phyloP scores from a whole-genome alignment of 2,888 invertebrate species.

The Autographa pulchrina region DNA sequence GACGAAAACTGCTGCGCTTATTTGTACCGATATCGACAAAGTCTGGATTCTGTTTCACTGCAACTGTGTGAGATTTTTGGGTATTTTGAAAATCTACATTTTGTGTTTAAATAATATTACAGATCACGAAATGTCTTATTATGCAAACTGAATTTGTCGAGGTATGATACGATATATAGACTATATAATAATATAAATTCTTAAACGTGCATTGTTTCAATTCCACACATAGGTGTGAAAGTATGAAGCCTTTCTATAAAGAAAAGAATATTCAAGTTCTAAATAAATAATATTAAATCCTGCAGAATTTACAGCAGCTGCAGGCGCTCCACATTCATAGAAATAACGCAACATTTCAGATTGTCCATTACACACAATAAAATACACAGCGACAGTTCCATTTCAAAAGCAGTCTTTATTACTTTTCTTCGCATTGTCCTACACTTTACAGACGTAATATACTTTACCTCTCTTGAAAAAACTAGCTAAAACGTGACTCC shows the following conservation, averaged over 20 bases:
- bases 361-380: slow-evolving; percentile 5
- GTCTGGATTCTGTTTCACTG: not conserved
- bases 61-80: not conserved
- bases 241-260: not conserved
- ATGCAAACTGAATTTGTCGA: too few relatives aligned
- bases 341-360: slow-evolving; percentile 3
- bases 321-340: not conserved
- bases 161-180: too few relatives aligned
- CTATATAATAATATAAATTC: too few relatives aligned
- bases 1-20: slow-evolving; percentile 15
- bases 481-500: slow-evolving; percentile 38
- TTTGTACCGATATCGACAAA: slow-evolving; percentile 7
- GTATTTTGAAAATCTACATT: too few relatives aligned
- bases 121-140: too few relatives aligned
- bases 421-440: slow-evolving; percentile 26
- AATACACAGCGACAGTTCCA: slow-evolving; percentile 16
- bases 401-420: slow-evolving; percentile 25
- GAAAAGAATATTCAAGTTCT: not conserved
- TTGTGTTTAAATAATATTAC: too few relatives aligned
- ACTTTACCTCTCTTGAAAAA: slow-evolving; percentile 28
- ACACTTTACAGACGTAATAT: slow-evolving; percentile 34
- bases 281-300: not conserved
- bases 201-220: too few relatives aligned
- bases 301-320: not conserved
- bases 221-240: not conserved